Base-by-base conservation (phyloP, 2,113 vertebrate genomes). In the Chrysemys picta region DNA sequence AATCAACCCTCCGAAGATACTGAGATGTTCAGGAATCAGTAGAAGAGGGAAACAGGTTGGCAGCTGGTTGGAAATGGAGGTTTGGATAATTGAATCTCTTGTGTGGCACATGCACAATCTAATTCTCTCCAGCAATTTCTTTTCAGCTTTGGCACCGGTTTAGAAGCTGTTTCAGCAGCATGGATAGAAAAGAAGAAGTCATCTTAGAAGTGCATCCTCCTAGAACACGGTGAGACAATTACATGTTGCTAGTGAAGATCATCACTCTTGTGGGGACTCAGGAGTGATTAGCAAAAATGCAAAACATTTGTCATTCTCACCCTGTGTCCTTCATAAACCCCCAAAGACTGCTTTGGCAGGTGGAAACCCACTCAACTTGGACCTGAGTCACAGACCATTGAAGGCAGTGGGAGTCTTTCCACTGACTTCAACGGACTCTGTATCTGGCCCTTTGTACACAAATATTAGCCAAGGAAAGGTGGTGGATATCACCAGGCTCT, bases 121-220 rank as follows among this genome's bases (percentile, higher is more conserved):
- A n/a, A 69, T 69, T 69, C 35, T 69, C 16, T n/a, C 62, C 62
- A 69, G 14, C 31, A n/a, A 19, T n/a, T 19, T 69, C 62, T 69
- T 17, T 69, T 35, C 35, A 69, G 27, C 62, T n/a, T n/a, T n/a
- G 35, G 62, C 62, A 69, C 35, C n/a, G 35, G 16, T 69, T 69
- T n/a, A 19, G 62, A n/a, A 69, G 62, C 31, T 69, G 62, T 16
- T n/a, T 69, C 31, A 69, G 62, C 16, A 69, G 35, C 31, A n/a
- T 24, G 72, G 38, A 45, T 8, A 27, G 72, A 25, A 76, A 76
- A 76, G 42, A n/a, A 42, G 19, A 45, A 76, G 19, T 53, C 4
- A 5, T 53, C 5, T 10, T 14, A 2, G 47, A 45, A 89, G 25
- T 2, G 12, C 49, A 12, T 57, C 11, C 1, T 3, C 56, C 0